Evolutionary conservation across 2,888 invertebrate genomes (phyloP).

Genomic region (Heliconius ismenius): DNA sequence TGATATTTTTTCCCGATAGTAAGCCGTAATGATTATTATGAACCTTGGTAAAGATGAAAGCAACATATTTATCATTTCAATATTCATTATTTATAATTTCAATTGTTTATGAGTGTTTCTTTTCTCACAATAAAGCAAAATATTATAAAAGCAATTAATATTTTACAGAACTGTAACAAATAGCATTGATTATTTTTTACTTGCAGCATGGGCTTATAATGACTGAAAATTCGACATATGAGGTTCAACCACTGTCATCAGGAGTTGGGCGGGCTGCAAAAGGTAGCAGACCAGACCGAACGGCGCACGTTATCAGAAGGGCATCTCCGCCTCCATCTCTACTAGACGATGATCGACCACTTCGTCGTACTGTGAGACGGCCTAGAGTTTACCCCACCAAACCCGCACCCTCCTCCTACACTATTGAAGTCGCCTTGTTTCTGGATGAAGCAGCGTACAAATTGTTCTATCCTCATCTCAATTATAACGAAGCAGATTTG

Average conservation of each 20-base stretch:
- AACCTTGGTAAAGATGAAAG: not conserved
- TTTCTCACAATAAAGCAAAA: not conserved
- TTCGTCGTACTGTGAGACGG: constrained; percentile 59
- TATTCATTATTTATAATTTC: not conserved
- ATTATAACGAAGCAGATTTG: constrained; percentile 84
- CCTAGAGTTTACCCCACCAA: constrained; percentile 55
- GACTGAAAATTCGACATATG: constrained; percentile 85
- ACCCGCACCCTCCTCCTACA: constrained; percentile 71
- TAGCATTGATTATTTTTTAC: not conserved
- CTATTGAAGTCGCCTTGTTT: constrained; percentile 87
- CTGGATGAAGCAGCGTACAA: constrained; percentile 88
- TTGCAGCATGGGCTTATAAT: constrained; percentile 86
- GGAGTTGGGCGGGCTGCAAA: constrained; percentile 66
- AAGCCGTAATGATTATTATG: not conserved
- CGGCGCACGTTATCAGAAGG: constrained; percentile 83
- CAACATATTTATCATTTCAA: not conserved
- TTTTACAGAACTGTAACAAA: not conserved
- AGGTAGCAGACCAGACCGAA: constrained; percentile 55
- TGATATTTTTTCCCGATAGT: constrained; percentile 11
- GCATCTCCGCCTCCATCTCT: constrained; percentile 73
- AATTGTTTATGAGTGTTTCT: not conserved
- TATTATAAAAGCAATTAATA: not conserved
- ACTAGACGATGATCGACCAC: constrained; percentile 69
- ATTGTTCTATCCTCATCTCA: constrained; percentile 85
- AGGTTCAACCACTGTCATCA: constrained; percentile 84